A percentile compares a stretch with the other conserved stretches of the same genome.
Conservation (phyloP, 1,140 invertebrate genomes). For the Lordiphosa clarofinis region DNA sequence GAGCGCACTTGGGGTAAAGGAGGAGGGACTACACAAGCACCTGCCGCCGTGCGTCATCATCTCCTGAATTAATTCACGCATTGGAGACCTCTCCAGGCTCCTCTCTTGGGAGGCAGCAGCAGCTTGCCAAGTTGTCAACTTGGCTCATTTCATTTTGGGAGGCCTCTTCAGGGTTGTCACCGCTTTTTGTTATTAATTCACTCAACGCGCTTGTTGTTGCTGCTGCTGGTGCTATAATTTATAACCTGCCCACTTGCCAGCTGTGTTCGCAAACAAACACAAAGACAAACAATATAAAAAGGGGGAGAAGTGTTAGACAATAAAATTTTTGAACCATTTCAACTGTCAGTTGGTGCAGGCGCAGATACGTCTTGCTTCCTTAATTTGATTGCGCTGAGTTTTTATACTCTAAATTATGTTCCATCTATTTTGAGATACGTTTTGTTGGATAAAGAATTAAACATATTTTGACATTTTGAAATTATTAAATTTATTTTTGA, state of each 20-base stretch:
- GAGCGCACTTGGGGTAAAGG: conserved; percentile 4
- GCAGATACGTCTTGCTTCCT: conserved; percentile 1
- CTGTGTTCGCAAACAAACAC: conserved; percentile 1
- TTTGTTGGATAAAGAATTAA: no score
- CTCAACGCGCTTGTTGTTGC: conserved; percentile 32
- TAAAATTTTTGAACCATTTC: conserved; percentile 46
- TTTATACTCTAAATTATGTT: neutral
- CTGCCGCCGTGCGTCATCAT: conserved; percentile 23
- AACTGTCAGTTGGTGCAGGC: conserved; percentile 28
- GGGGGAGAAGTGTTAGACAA: conserved; percentile 18
- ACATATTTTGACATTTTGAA: no score
- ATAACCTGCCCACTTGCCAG: conserved; percentile 35
- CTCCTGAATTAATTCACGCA: conserved; percentile 65
- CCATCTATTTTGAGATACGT: no score
- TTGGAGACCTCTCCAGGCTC: conserved; percentile 38
- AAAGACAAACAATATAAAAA: conserved; percentile 7
- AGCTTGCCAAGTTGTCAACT: conserved; percentile 60
- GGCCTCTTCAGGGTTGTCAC: conserved; percentile 37
- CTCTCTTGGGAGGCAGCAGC: conserved; percentile 10
- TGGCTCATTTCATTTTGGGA: conserved; percentile 64
- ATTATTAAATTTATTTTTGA: no score
- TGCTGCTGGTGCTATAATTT: conserved; percentile 46
- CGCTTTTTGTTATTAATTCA: conserved; percentile 56
- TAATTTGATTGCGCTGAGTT: neutral
- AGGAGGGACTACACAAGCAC: conserved; percentile 11